A percentile compares a stretch with the other conserved stretches of the same genome.
Evolutionary conservation across 2,888 invertebrate species (phyloP).

Genomic region (Autographa gamma): DNA sequence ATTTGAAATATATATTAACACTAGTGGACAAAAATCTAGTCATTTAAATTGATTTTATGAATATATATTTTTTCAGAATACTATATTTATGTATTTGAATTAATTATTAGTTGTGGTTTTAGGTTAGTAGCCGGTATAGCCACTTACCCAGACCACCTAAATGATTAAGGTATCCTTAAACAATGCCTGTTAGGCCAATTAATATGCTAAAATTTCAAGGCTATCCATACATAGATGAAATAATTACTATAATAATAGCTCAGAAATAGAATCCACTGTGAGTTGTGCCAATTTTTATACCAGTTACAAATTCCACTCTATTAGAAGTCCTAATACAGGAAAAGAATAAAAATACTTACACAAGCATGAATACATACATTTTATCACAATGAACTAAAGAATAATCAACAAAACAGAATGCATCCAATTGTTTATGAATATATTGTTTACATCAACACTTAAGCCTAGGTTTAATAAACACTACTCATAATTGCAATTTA

Average conservation of each 20-base stretch:
- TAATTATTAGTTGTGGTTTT: not conserved
- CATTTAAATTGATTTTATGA: no score
- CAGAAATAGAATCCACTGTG: slow-evolving; percentile 26
- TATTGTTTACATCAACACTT: slow-evolving; percentile 8
- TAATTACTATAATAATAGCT: slow-evolving; percentile 11
- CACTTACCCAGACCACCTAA: not conserved
- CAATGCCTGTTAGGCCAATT: not conserved
- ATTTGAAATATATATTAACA: not conserved
- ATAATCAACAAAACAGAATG: slow-evolving; percentile 3
- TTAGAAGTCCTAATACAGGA: slow-evolving; percentile 1
- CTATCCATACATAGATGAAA: slow-evolving; percentile 7
- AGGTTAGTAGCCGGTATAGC: not conserved
- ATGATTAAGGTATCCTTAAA: not conserved
- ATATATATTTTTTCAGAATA: no score
- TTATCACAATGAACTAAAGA: slow-evolving; percentile 8
- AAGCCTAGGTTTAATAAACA: slow-evolving; percentile 11
- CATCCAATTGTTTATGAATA: slow-evolving; percentile 5
- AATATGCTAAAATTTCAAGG: not conserved
- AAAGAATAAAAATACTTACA: slow-evolving; percentile 6
- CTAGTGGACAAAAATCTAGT: no score
- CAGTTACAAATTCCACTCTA: slow-evolving; percentile 13
- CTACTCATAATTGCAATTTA: not conserved
- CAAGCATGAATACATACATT: slow-evolving; percentile 9
- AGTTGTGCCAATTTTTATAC: slow-evolving; percentile 22
- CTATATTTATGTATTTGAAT: no score